Percentiles rank a stretch among this genome's conserved stretches.
These are phyloP conservation scores for Ursus arctos DNA, from an alignment of 2,113 vertebrate species.

Conservation along the genomic window DNA sequence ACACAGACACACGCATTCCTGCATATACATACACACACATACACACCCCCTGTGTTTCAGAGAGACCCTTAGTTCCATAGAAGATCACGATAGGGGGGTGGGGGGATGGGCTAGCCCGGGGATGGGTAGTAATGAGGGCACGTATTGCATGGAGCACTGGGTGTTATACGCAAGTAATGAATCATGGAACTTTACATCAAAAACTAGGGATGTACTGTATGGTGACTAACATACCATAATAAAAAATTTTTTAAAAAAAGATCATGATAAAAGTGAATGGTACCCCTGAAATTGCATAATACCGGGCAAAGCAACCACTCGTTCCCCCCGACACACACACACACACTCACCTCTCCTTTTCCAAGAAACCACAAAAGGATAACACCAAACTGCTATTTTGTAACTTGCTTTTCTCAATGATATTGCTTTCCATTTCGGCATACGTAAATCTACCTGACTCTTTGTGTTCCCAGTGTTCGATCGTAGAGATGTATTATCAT, in stretches of 20 bases:
- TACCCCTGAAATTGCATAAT: not conserved
- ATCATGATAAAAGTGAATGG: not conserved
- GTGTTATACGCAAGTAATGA: too few species aligned
- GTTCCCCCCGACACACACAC: accelerated
- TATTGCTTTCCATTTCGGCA: not conserved
- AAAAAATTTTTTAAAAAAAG: not conserved
- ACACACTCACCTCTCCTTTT: not conserved
- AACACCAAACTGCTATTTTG: not conserved
- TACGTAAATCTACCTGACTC: not conserved
- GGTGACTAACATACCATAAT: too few species aligned
- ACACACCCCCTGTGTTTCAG: not conserved
- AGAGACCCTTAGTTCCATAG: not conserved
- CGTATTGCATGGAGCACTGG: too few species aligned
- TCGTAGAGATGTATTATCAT: not conserved
- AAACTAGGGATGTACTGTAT: too few species aligned
- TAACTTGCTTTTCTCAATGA: not conserved
- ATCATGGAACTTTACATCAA: too few species aligned
- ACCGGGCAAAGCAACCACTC: not conserved
- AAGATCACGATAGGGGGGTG: not conserved
- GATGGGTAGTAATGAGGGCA: too few species aligned
- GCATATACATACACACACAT: not conserved
- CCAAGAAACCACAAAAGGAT: not conserved
- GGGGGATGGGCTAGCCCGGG: too few species aligned
- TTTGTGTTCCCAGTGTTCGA: not conserved
- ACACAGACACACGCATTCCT: not conserved